A percentile compares a stretch with the other conserved stretches of the same genome.
Conservation (phyloP, 2,797 vertebrate genomes). For the Phylloscopus collybita region DNA sequence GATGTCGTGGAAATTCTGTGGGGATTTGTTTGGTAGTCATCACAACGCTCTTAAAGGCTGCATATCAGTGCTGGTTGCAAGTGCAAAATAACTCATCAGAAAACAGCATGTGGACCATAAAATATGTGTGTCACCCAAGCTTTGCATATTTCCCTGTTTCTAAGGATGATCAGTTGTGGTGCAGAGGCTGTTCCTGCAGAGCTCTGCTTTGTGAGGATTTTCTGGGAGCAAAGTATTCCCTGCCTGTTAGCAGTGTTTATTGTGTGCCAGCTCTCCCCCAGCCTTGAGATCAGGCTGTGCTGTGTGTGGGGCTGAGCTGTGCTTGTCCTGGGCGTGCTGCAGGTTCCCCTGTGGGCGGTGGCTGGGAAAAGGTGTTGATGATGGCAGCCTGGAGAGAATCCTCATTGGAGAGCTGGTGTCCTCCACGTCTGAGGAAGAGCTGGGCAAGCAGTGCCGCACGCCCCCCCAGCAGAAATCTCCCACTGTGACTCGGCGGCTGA, state of each 20-base stretch:
- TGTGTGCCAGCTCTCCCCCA: background rate
- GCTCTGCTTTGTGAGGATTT: background rate
- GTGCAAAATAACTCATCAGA: background rate
- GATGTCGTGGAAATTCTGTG: background rate
- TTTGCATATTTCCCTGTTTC: background rate
- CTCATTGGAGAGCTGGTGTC: constrained; percentile 93
- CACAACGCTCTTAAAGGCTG: background rate
- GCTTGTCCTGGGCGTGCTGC: background rate
- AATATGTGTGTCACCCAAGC: rapidly evolving
- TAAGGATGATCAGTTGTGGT: background rate
- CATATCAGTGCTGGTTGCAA: background rate
- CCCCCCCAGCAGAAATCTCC: constrained; percentile 94
- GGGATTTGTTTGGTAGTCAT: background rate
- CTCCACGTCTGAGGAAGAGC: constrained; percentile 86
- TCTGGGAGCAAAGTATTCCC: background rate
- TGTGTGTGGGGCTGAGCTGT: background rate
- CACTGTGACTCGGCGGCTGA: constrained; percentile 83
- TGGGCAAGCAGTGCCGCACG: constrained; percentile 88
- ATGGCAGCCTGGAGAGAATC: constrained; percentile 93
- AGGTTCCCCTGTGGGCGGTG: constrained; percentile 97
- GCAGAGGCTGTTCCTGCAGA: background rate
- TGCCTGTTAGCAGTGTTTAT: background rate
- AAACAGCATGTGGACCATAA: background rate
- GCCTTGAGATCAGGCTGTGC: background rate
- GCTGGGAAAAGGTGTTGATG: constrained; percentile 94